Conservation (phyloP, 2,888 invertebrate species). For the Rhimphoctona megacephalus region DNA sequence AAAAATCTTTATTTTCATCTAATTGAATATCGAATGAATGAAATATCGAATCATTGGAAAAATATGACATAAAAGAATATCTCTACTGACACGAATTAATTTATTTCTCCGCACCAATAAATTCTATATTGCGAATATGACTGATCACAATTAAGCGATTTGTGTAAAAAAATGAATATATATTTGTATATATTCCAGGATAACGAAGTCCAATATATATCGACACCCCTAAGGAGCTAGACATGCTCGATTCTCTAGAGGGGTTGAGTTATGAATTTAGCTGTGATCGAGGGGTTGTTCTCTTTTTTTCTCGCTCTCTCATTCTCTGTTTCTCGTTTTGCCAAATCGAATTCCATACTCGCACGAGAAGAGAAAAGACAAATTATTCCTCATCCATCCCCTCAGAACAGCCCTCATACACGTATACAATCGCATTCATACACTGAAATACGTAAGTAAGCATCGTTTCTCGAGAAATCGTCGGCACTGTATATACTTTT, state of each 20-base stretch:
- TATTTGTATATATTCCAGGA: not conserved
- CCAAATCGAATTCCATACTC: conserved; percentile 22
- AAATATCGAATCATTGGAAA: not conserved
- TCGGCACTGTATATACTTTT: conserved; percentile 45
- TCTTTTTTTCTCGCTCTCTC: conserved; percentile 2
- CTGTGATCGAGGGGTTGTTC: conserved; percentile 33
- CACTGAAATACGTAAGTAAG: not conserved
- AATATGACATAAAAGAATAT: not conserved
- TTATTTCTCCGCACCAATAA: not conserved
- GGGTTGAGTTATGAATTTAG: conserved; percentile 39
- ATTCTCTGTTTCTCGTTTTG: not conserved
- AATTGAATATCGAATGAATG: not conserved
- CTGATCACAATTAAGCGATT: not conserved
- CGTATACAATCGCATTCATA: not conserved
- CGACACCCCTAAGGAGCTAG: conserved; percentile 29
- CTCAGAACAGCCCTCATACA: not conserved
- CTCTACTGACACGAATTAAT: not conserved
- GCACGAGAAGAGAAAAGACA: conserved; percentile 38
- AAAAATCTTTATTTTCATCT: not conserved
- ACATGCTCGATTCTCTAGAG: conserved; percentile 19
- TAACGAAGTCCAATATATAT: conserved; percentile 20
- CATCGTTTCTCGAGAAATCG: conserved; percentile 58
- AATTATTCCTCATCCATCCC: conserved; percentile 37
- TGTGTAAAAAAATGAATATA: not conserved
- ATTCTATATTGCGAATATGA: not conserved